A percentile compares a stretch with the other conserved stretches of the same genome.
Evolutionary conservation across 2,888 invertebrate species (phyloP).

Genomic region (Drosophila rellima): DNA sequence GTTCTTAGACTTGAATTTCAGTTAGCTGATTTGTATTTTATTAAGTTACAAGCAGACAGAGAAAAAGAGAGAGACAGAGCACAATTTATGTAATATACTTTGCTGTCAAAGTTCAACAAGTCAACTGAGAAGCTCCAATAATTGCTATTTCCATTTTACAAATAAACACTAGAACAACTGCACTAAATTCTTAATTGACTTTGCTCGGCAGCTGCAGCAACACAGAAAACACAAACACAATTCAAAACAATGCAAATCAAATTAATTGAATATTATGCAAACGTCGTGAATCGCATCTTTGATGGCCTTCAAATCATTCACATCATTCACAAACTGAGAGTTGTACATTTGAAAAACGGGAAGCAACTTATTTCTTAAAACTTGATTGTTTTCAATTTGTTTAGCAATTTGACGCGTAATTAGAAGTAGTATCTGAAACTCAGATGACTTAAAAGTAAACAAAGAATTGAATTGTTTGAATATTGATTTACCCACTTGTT

Average conservation of each 20-base stretch:
- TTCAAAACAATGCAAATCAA: conserved; percentile 50
- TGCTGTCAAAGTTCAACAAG: conserved; percentile 66
- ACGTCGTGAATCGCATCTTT: conserved; percentile 43
- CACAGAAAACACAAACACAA: conserved; percentile 13
- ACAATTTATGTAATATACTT: conserved; percentile 14
- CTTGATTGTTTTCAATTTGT: not conserved
- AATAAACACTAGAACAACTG: conserved; percentile 36
- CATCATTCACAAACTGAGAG: conserved; percentile 19
- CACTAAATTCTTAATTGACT: conserved; percentile 73
- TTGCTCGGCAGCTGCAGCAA: conserved; percentile 42
- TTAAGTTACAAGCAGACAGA: not conserved
- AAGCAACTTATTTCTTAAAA: not conserved
- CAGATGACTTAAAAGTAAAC: not conserved
- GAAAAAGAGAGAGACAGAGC: not conserved
- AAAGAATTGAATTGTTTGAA: conserved; percentile 5
- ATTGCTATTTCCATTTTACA: conserved; percentile 39
- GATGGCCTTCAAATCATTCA: conserved; percentile 42
- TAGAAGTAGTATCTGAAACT: conserved; percentile 6
- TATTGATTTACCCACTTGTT: conserved; percentile 11
- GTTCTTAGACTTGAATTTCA: conserved; percentile 28
- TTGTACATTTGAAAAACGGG: not conserved
- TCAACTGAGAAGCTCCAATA: conserved; percentile 54
- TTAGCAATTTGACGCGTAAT: conserved; percentile 9
- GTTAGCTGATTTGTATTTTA: conserved; percentile 36
- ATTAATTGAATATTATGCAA: conserved; percentile 76